phyloP scores from a whole-genome alignment of 2,888 invertebrate genomes.

The Alcis repandata region DNA sequence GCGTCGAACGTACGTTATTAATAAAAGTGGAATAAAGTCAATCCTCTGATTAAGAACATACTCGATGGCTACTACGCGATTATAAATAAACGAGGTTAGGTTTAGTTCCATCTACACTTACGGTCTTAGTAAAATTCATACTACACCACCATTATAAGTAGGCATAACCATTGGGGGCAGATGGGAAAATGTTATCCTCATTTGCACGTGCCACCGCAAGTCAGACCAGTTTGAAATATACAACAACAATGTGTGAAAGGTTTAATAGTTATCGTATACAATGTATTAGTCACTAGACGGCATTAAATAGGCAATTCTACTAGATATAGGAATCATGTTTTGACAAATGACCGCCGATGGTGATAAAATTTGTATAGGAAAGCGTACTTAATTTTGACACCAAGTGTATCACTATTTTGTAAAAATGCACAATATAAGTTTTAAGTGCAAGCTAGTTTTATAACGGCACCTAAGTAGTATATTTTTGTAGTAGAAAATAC shows the following conservation, averaged over 20 bases:
- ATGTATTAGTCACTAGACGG: conserved; percentile 11
- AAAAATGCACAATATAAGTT: conserved; percentile 32
- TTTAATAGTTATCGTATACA: background rate
- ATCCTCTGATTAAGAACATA: no score
- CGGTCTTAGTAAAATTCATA: no score
- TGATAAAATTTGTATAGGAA: conserved; percentile 20
- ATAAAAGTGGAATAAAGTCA: no score
- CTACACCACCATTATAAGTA: no score
- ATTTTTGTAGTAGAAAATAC: background rate
- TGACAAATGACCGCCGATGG: conserved; percentile 13
- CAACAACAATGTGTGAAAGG: background rate
- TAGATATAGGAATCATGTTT: conserved; percentile 3
- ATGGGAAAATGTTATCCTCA: background rate
- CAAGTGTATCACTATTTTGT: conserved; percentile 39
- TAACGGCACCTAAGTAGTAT: conserved; percentile 17
- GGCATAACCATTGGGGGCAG: background rate
- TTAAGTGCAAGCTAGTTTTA: conserved; percentile 14
- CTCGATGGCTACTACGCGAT: no score
- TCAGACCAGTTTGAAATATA: background rate
- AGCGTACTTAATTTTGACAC: conserved; percentile 35
- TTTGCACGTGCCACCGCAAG: background rate
- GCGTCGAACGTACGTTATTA: no score
- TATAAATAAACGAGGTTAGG: no score
- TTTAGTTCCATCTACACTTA: no score
- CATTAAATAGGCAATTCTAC: conserved; percentile 4